Percentiles rank a stretch among this genome's conserved stretches.
phyloP scores from a whole-genome alignment of 1,140 invertebrate genomes.

The Drosophila pallidifrons region DNA sequence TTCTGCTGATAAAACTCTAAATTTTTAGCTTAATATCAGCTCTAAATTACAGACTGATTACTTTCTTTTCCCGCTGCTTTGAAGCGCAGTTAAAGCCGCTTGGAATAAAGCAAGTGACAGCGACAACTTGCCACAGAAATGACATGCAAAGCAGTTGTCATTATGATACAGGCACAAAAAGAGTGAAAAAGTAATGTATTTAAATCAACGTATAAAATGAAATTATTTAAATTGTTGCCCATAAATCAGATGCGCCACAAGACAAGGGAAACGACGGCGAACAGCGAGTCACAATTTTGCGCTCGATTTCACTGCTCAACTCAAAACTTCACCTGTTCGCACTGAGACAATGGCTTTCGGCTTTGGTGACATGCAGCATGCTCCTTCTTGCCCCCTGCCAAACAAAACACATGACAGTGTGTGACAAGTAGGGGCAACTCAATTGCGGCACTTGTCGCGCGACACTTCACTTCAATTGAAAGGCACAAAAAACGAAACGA shows the following conservation, averaged over 20 bases:
- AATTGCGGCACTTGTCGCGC: constrained; percentile 81
- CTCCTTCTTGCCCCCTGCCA: not conserved
- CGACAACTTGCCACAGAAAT: constrained; percentile 62
- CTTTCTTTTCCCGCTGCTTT: constrained; percentile 12
- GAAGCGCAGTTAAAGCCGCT: constrained; percentile 34
- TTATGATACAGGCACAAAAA: constrained; percentile 51
- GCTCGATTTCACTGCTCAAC: constrained; percentile 74
- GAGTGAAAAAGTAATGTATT: constrained; percentile 35
- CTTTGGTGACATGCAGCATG: constrained; percentile 63
- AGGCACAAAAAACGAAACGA: constrained; percentile 19
- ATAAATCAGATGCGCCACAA: constrained; percentile 65
- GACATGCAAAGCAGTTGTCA: constrained; percentile 82
- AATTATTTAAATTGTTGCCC: constrained; percentile 75
- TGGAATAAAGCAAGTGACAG: constrained; percentile 55
- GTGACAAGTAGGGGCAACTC: constrained; percentile 73
- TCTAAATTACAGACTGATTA: not conserved
- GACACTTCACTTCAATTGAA: constrained; percentile 61
- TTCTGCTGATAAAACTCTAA: not conserved
- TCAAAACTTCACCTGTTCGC: constrained; percentile 75
- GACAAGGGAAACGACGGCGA: constrained; percentile 36
- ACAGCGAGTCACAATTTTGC: constrained; percentile 60
- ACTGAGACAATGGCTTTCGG: constrained; percentile 66
- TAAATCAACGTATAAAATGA: constrained; percentile 67
- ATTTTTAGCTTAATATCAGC: not conserved
- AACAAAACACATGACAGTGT: not conserved